phyloP scores from a whole-genome alignment of 1,140 invertebrate genomes.

The Drosophila carrolli region DNA sequence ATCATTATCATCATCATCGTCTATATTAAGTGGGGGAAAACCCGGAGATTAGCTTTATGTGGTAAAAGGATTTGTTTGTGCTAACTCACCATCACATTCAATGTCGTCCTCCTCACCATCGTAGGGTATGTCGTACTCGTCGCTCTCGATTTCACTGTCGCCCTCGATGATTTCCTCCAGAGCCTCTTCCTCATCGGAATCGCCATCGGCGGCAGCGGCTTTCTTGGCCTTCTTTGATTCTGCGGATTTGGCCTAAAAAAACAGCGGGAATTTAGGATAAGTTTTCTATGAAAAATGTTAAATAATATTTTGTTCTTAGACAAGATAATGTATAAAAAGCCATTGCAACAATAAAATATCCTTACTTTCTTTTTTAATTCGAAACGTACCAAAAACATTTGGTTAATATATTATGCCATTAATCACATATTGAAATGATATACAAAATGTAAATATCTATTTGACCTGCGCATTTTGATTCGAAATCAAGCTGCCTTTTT shows the following conservation, averaged over 20 bases:
- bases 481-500: too few relatives aligned
- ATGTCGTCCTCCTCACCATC: conserved; percentile 83
- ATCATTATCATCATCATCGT: conserved; percentile 83
- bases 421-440: too few relatives aligned
- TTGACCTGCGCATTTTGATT: too few relatives aligned
- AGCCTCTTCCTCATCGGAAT: conserved; percentile 79
- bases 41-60: conserved; percentile 9
- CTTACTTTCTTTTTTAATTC: too few relatives aligned
- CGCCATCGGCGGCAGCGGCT: conserved; percentile 77
- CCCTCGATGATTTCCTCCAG: conserved; percentile 81
- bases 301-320: too few relatives aligned
- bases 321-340: too few relatives aligned
- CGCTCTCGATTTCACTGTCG: conserved; percentile 83
- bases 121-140: conserved; percentile 83
- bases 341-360: too few relatives aligned
- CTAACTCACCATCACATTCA: conserved; percentile 78
- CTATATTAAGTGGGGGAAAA: conserved; percentile 27
- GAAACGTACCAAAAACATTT: too few relatives aligned
- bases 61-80: background rate
- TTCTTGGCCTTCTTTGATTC: conserved; percentile 84
- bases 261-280: too few relatives aligned
- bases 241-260: conserved; percentile 76
- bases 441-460: too few relatives aligned
- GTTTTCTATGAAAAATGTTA: background rate
- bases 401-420: too few relatives aligned